These are phyloP conservation scores for Plemyria rubiginata DNA, from an alignment of 2,888 invertebrate species.

Conservation along the genomic window DNA sequence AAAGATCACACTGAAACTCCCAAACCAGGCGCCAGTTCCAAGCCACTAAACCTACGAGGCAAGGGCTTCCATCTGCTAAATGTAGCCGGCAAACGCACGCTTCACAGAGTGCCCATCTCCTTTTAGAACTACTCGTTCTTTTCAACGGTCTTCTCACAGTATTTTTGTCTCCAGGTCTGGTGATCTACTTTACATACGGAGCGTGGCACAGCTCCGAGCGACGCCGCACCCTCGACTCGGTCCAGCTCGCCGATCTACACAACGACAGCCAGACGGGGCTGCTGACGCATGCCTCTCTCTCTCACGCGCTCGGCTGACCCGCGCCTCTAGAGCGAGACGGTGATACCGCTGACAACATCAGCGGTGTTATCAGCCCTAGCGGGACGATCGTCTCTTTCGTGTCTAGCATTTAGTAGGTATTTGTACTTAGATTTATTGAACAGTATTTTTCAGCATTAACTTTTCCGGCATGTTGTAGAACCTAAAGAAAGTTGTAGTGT, in stretches of 20 bases:
- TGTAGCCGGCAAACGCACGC: no score
- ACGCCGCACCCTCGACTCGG: slow-evolving; percentile 56
- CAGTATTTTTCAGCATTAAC: not conserved
- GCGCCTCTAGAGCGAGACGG: slow-evolving; percentile 19
- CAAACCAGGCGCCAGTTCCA: no score
- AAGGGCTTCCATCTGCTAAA: no score
- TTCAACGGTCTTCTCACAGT: not conserved
- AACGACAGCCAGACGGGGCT: slow-evolving; percentile 71
- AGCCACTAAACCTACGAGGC: no score
- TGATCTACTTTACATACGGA: slow-evolving; percentile 90
- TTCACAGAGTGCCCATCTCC: no score
- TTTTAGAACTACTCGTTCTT: no score
- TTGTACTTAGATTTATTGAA: slow-evolving; percentile 4
- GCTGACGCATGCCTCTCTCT: slow-evolving; percentile 54
- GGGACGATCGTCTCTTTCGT: slow-evolving; percentile 69
- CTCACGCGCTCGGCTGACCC: slow-evolving; percentile 71
- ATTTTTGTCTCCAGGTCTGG: slow-evolving; percentile 80
- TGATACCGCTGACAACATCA: not conserved
- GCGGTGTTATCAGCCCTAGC: slow-evolving; percentile 54
- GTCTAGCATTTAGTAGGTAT: slow-evolving; percentile 61
- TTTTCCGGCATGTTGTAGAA: no score
- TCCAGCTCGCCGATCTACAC: slow-evolving; percentile 65
- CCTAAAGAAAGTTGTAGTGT: no score
- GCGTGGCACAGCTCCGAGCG: slow-evolving; percentile 87
- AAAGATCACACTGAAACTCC: no score